phyloP scores from a whole-genome alignment of 2,797 vertebrate species.

The Acrocephalus scirpaceus region DNA sequence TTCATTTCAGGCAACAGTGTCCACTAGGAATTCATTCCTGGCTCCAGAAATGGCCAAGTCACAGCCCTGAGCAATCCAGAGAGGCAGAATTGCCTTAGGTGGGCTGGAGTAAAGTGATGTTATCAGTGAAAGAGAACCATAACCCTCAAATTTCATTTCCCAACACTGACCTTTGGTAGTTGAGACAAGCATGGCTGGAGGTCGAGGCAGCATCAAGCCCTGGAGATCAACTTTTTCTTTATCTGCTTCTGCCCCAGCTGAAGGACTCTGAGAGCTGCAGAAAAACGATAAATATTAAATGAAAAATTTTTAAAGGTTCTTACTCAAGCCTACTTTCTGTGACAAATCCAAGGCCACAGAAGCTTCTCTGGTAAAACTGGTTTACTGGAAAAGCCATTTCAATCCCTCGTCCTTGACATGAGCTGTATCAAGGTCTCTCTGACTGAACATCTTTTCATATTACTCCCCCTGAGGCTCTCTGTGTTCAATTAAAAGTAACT shows the following conservation, averaged over 20 bases:
- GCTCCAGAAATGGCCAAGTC: not conserved
- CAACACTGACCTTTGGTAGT: conserved; percentile 74
- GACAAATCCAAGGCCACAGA: conserved; percentile 11
- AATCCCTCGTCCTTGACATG: not conserved
- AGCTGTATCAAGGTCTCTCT: not conserved
- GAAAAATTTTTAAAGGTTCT: not conserved
- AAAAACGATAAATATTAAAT: not conserved
- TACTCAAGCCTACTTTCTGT: not conserved
- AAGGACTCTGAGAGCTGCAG: conserved; percentile 4
- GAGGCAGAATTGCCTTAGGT: not conserved
- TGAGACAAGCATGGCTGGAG: conserved; percentile 72
- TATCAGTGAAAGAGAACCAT: not conserved
- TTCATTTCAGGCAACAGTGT: not conserved
- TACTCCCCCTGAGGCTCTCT: not conserved
- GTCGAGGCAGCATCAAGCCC: not conserved
- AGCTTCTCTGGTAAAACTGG: not conserved
- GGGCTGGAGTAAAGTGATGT: not conserved
- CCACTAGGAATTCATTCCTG: not conserved
- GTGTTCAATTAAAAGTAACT: conserved; percentile 24
- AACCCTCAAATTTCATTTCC: not conserved
- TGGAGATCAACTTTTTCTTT: not conserved
- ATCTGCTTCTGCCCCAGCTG: not conserved
- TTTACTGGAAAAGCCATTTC: conserved; percentile 23
- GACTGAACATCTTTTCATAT: not conserved
- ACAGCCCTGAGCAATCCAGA: not conserved